Evolutionary conservation across 2,888 invertebrate species (phyloP), one percentile per base, ranked within the genome.

Genomic region (Callyntrura guangdongensis): DNA sequence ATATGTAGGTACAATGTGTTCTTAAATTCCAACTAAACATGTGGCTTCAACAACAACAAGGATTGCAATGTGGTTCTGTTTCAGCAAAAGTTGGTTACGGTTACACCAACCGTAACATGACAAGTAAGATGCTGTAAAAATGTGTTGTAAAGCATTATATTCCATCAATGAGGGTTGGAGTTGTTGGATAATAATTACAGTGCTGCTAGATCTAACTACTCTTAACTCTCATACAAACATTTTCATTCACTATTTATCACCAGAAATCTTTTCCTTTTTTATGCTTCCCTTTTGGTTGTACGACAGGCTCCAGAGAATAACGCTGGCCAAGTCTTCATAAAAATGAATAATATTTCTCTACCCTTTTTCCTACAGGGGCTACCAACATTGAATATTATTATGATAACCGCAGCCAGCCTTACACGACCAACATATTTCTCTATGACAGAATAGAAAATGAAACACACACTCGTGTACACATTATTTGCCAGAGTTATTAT

Each of bases 201-300:
- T 36, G 49, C 5, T 77, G 11, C 25, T 69, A 36, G 27, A 49
- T 36, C 3, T 25, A 81, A 25, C 1, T 49, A n/a, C 27, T 59
- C 27, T 59, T 64, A 20, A n/a, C n/a, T n/a, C n/a, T n/a, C 45
- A 64, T 22, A 14, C 82, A 47, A 36, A 64, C 20, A 64, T 53
- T 77, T 86, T 83, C 89, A 83, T 83, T 83, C 89, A 82, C 72
- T 61, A 64, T 83, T 89, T 89, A 89, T 89, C 89, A 83, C 74
- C 61, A 72, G 77, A 74, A 83, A 89, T 89, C 83, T 89, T 49
- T 64, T 45, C 53, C 53, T 14, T 56, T 79, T 61, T 20, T 61
- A 27, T 14, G 6, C 25, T 69, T 53, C 69, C 89, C 47, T 64
- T 82, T 47, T 20, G 17, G 45, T 6, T 64, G 64, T 14, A 82